Percentiles rank a stretch among this genome's conserved stretches.
phyloP scores from a whole-genome alignment of 2,113 vertebrate species.

The Nerophis ophidion region DNA sequence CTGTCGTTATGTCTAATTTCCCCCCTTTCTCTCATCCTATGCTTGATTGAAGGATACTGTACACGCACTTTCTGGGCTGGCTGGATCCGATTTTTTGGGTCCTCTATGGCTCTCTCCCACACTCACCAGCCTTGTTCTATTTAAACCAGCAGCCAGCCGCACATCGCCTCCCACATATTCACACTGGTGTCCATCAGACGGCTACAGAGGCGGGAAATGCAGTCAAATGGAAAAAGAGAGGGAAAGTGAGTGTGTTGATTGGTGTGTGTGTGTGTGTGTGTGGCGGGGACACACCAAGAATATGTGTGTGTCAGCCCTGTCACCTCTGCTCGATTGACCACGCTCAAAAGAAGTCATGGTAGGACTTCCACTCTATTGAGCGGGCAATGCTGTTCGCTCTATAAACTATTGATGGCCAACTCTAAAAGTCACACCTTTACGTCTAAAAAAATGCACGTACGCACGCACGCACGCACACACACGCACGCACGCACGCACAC shows the following conservation, averaged over 20 bases:
- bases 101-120: constrained; percentile 16
- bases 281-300: constrained; percentile 18
- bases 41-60: constrained; percentile 14
- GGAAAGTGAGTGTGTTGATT: constrained; percentile 5
- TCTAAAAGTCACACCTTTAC: constrained; percentile 35
- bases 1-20: background rate
- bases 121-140: constrained; percentile 33
- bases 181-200: constrained; percentile 40
- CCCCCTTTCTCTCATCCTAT: background rate
- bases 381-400: constrained; percentile 48
- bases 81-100: constrained; percentile 21
- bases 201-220: constrained; percentile 7
- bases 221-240: constrained; percentile 20
- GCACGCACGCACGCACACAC: background rate
- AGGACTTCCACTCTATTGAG: constrained; percentile 67
- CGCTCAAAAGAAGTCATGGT: constrained; percentile 60
- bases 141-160: constrained; percentile 34
- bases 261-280: constrained; percentile 8
- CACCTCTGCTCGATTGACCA: constrained; percentile 61
- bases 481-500: background rate
- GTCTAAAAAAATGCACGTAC: constrained; percentile 30
- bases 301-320: constrained; percentile 53
- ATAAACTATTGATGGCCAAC: constrained; percentile 62
- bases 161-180: constrained; percentile 26
- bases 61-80: constrained; percentile 9